Evolutionary conservation across 2,888 invertebrate genomes (phyloP).

Genomic region (Drosophila cracens): DNA sequence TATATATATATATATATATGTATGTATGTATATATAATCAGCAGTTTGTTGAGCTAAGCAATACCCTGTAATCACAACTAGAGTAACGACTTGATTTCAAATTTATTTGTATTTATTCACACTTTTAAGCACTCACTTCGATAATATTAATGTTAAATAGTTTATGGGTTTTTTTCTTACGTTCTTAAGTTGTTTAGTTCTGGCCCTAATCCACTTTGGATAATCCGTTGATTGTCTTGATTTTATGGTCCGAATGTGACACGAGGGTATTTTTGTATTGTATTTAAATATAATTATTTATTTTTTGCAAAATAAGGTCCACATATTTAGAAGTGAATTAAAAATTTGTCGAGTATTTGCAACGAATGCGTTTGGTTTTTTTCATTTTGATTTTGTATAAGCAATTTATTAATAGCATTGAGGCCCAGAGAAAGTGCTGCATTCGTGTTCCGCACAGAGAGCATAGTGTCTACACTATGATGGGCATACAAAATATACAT

Average conservation of each 20-base stretch:
- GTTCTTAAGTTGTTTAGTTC: background rate
- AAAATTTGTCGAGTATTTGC: constrained; percentile 49
- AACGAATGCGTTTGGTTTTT: constrained; percentile 18
- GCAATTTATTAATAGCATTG: constrained; percentile 56
- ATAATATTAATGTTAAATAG: background rate
- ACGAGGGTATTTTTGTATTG: constrained; percentile 24
- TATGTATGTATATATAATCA: background rate
- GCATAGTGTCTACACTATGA: constrained; percentile 14
- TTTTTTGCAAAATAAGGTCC: constrained; percentile 41
- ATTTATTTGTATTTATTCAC: background rate
- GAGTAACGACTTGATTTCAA: background rate
- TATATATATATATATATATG: background rate
- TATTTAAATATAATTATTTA: constrained; percentile 5
- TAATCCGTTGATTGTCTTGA: background rate
- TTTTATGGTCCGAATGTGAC: background rate
- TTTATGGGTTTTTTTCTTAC: background rate
- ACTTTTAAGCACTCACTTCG: background rate
- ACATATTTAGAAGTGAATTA: constrained; percentile 44
- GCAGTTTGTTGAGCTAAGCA: background rate
- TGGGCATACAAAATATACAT: constrained; percentile 41
- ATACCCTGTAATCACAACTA: constrained; percentile 9
- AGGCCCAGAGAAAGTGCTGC: constrained; percentile 54
- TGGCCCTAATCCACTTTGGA: background rate
- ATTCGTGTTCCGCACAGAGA: constrained; percentile 21
- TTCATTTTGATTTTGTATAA: background rate